These are phyloP conservation scores for Natrix natrix DNA, from an alignment of 2,797 vertebrate species.

Conservation along the genomic window DNA sequence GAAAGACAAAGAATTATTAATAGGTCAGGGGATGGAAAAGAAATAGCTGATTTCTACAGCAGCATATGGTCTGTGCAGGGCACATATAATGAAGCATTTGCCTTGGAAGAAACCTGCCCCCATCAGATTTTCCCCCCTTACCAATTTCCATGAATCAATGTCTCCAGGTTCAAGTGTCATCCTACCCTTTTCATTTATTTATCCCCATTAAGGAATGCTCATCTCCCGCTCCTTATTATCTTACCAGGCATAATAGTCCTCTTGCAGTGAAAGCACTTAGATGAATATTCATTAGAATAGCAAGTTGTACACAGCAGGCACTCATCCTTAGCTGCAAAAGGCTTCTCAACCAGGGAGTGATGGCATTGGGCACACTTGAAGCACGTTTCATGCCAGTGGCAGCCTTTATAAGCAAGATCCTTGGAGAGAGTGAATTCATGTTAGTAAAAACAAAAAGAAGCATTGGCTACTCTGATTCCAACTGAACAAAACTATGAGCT, in stretches of 20 bases:
- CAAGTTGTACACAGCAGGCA: conserved; percentile 90
- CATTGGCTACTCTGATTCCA: conserved; percentile 5
- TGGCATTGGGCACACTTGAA: conserved; percentile 90
- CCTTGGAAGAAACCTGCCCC: neutral
- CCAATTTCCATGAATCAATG: neutral
- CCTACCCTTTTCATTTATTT: neutral
- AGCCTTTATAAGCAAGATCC: conserved; percentile 94
- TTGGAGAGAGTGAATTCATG: conserved; percentile 62
- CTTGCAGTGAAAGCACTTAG: conserved; percentile 92
- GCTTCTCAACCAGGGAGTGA: conserved; percentile 89
- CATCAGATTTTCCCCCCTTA: neutral
- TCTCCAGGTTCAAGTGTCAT: neutral
- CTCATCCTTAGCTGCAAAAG: conserved; percentile 92
- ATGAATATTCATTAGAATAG: conserved; percentile 88
- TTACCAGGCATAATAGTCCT: conserved; percentile 94
- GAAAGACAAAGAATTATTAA: neutral
- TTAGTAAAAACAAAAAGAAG: conserved; percentile 39
- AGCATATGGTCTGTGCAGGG: neutral
- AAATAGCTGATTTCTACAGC: neutral
- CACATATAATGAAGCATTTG: neutral
- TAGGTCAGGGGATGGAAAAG: neutral
- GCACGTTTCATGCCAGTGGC: conserved; percentile 92
- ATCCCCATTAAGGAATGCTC: neutral
- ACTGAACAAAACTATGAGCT: rapidly evolving
- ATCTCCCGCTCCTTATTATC: neutral